A percentile compares a stretch with the other conserved stretches of the same genome.
Evolutionary conservation across 2,888 invertebrate genomes (phyloP).

Genomic region (Cryptosula pallasiana): DNA sequence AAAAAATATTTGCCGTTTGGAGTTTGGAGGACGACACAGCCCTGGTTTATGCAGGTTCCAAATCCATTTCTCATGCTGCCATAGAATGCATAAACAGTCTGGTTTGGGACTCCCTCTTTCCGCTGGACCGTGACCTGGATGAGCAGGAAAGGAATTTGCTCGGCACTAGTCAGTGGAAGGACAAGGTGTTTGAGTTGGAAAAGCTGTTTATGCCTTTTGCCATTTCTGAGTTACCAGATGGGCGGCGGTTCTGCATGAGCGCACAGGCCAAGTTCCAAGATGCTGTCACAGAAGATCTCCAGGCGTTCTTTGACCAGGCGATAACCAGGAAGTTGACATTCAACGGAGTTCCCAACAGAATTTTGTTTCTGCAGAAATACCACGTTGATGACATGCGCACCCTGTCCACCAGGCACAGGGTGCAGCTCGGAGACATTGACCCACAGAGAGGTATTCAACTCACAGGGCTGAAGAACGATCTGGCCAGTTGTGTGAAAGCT

Average conservation of each 20-base stretch:
- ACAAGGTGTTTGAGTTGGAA: background rate
- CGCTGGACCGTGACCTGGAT: background rate
- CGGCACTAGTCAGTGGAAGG: background rate
- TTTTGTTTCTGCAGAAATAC: background rate
- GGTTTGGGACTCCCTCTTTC: background rate
- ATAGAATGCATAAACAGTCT: background rate
- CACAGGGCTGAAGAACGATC: background rate
- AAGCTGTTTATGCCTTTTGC: background rate
- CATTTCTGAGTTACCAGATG: background rate
- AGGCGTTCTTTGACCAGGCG: background rate
- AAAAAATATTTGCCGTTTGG: background rate
- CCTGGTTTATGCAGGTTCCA: background rate
- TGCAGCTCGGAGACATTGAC: background rate
- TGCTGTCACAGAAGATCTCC: background rate
- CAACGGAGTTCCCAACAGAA: background rate
- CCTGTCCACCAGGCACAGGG: background rate
- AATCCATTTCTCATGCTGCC: background rate
- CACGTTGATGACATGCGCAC: background rate
- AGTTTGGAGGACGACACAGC: background rate
- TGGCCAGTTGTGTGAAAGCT: background rate
- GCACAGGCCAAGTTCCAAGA: background rate
- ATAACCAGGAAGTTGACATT: background rate
- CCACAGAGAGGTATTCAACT: background rate
- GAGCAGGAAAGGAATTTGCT: background rate
- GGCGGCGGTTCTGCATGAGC: background rate